A percentile compares a stretch with the other conserved stretches of the same genome.
phyloP scores from a whole-genome alignment of 2,113 vertebrate genomes.

The Cryptomyrus ogoouensis region DNA sequence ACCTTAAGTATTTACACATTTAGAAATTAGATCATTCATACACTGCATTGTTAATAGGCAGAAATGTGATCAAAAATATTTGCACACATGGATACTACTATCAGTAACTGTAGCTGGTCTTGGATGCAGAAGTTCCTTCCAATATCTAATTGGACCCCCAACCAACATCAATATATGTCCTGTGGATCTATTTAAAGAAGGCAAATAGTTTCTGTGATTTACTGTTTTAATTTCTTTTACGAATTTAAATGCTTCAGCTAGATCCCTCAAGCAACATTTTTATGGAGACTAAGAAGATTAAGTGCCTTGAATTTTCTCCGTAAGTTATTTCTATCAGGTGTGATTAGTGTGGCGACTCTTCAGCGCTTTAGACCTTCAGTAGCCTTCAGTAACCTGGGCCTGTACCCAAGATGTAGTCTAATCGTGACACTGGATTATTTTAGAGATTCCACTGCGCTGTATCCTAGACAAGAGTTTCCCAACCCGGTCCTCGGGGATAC shows the following conservation, averaged over 20 bases:
- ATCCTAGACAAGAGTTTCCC: background rate
- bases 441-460: background rate
- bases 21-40: background rate
- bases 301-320: background rate
- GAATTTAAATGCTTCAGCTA: constrained; percentile 1
- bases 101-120: background rate
- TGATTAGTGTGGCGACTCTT: background rate
- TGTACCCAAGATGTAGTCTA: background rate
- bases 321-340: constrained; percentile 1
- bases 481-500: background rate
- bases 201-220: background rate
- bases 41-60: background rate
- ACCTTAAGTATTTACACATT: background rate
- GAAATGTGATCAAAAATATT: background rate
- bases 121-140: background rate
- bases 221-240: background rate
- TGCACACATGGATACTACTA: background rate
- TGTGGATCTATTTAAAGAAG: background rate
- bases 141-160: background rate
- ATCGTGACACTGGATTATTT: background rate
- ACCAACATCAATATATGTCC: background rate
- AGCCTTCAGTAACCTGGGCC: background rate
- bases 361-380: background rate
- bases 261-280: background rate
- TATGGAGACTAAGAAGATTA: constrained; percentile 14